Evolutionary conservation across 2,113 vertebrate species (phyloP).

Genomic region (Sturnus vulgaris): DNA sequence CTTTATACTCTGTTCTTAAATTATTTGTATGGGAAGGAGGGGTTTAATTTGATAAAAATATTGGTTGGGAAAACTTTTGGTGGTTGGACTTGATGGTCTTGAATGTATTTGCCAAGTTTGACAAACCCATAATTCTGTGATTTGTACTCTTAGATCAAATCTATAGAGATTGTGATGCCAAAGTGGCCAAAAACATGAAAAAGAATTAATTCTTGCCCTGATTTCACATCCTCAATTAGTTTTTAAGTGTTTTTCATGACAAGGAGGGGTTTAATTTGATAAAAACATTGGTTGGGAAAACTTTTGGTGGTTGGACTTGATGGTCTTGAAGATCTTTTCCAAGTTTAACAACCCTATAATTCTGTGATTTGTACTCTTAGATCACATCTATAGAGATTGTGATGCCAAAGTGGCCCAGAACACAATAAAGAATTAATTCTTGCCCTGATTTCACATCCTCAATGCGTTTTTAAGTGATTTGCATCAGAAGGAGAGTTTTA

Average conservation of each 20-base stretch:
- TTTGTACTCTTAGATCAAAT: neutral
- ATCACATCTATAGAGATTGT: neutral
- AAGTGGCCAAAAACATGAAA: neutral
- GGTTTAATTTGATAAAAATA: neutral
- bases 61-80: neutral
- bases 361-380: neutral
- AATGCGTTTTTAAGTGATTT: neutral
- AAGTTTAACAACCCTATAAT: rapidly evolving
- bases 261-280: neutral
- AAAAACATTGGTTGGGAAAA: neutral
- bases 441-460: rapidly evolving
- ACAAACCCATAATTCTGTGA: neutral
- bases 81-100: neutral
- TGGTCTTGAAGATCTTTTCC: neutral
- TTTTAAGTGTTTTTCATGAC: neutral
- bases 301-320: rapidly evolving
- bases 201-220: neutral
- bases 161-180: neutral
- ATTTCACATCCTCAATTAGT: no score
- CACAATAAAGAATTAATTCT: rapidly evolving
- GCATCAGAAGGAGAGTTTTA: neutral
- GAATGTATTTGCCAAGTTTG: neutral
- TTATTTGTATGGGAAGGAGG: neutral
- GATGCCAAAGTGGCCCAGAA: neutral
- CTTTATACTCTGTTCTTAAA: neutral